Conservation (phyloP, 2,797 vertebrate species). For the Dicrostonyx torquatus region DNA sequence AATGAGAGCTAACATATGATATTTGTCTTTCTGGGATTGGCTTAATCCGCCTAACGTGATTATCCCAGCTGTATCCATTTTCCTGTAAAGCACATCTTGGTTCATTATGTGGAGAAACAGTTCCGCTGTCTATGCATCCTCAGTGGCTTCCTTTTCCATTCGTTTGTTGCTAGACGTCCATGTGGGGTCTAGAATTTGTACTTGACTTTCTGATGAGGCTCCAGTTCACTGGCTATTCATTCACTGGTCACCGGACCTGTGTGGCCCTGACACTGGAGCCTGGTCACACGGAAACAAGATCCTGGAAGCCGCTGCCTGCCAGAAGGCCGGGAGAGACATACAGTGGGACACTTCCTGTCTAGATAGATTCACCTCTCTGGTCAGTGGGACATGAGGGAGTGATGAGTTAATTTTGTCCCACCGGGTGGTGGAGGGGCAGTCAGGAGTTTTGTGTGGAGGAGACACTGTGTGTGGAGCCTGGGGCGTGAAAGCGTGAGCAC, state of each 20-base stretch:
- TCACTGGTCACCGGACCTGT: not conserved
- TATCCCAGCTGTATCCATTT: not conserved
- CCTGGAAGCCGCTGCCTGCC: not conserved
- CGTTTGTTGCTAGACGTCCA: not conserved
- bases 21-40: not conserved
- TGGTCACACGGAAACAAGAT: not conserved
- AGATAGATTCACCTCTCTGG: not conserved
- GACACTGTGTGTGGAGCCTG: not conserved
- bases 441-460: not conserved
- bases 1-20: not conserved
- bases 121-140: not conserved
- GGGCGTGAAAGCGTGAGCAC: not conserved
- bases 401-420: not conserved
- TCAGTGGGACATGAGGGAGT: not conserved
- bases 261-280: not conserved
- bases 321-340: not conserved
- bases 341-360: not conserved
- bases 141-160: not conserved
- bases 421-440: not conserved
- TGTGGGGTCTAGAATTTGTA: not conserved
- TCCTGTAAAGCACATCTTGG: not conserved
- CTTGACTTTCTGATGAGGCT: not conserved
- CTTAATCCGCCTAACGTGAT: not conserved
- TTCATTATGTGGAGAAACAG: not conserved
- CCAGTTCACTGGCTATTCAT: not conserved